Evolutionary conservation across 2,888 invertebrate species (phyloP).

Genomic region (Andrena marginata): DNA sequence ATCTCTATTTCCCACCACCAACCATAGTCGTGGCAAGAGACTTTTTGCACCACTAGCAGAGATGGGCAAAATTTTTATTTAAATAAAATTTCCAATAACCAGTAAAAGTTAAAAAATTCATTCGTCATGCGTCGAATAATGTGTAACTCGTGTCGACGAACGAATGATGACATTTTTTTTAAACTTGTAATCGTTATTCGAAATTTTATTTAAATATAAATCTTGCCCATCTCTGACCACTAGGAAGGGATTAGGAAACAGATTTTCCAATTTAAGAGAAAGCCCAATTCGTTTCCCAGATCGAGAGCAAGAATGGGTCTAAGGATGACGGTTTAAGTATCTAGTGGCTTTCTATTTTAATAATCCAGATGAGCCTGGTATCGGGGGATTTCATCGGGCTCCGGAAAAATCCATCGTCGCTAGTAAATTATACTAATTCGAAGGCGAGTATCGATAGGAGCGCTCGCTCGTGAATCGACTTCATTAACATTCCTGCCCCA

Average conservation of each 20-base stretch:
- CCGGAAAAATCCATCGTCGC: background rate
- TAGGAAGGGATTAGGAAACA: background rate
- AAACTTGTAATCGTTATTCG: too few relatives aligned
- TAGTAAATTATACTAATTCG: background rate
- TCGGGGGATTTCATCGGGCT: background rate
- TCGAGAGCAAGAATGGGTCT: background rate
- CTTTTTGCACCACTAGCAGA: background rate
- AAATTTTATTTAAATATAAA: too few relatives aligned
- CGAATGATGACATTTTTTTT: too few relatives aligned
- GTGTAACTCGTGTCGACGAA: too few relatives aligned
- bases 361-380: background rate
- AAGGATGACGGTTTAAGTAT: background rate
- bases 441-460: background rate
- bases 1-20: too few relatives aligned
- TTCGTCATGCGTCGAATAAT: too few relatives aligned
- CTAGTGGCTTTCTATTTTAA: constrained; percentile 27
- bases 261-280: constrained; percentile 37
- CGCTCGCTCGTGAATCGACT: constrained; percentile 6
- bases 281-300: background rate
- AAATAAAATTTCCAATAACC: too few relatives aligned
- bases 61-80: too few relatives aligned
- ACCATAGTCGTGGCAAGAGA: background rate
- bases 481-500: constrained; percentile 39
- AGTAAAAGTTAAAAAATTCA: too few relatives aligned
- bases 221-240: too few relatives aligned